Base-by-base conservation (phyloP, 2,113 vertebrate genomes). In the Gobius niger region DNA sequence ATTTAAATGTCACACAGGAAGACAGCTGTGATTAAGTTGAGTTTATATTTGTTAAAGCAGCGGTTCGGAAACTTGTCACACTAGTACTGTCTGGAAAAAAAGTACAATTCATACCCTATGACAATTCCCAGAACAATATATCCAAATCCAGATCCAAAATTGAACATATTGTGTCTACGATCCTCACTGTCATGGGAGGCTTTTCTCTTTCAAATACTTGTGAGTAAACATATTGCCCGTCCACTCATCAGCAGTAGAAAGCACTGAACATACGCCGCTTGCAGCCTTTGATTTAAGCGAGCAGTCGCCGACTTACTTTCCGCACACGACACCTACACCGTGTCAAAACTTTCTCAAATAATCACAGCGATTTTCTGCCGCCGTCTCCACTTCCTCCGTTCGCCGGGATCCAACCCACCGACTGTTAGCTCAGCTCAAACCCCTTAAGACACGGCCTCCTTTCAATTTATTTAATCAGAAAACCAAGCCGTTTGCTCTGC, bases 381-480 rank as follows among this genome's bases (percentile, higher is more conserved):
- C 18, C 66, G 52, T 46, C 70, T 69, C n/a, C 13, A 51, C 49
- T 16, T 53, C 65, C 5, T 62, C 44, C 64, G 67, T 77, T 75
- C 65, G 69, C 66, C 69, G 53, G 13, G 54, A 68, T 18, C 8
- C 63, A 54, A 24, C 24, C 66, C 16, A 42, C 14, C 40, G 47
- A 40, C 12, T 47, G 44, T 80, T 80, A 75, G 49, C 61, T 70
- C 60, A 69, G 57, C 13, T 40, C 65, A 85, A 65, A 57, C 44
- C 9, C 9, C 11, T 65, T 65, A 54, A 70, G 11, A 42, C 46
- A 67, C 13, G 16, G 52, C 64, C 51, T 69, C 7, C 61, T 73
- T 63, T 16, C 42, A 56, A 34, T 75, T 49, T 77, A 71, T 80
- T 73, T 60, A 68, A 79, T 12, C 19, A 63, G 77, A 16, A 66